These are phyloP conservation scores for Hydraecia micacea DNA, from an alignment of 2,888 invertebrate genomes.

Conservation along the genomic window DNA sequence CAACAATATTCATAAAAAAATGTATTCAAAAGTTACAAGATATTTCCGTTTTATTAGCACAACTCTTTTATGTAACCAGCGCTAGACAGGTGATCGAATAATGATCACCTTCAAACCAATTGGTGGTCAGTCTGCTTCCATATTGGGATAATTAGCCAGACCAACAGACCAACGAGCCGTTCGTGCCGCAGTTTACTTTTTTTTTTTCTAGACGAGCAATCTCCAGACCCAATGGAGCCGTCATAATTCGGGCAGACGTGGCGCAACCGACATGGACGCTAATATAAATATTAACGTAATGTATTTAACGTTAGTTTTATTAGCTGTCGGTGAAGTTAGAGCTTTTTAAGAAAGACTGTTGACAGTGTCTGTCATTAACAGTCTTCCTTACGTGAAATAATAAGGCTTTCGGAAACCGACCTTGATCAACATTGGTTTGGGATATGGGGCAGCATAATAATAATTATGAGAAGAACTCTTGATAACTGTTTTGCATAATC, in stretches of 20 bases:
- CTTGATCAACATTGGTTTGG: too few species aligned
- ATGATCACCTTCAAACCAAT: slow-evolving; percentile 37
- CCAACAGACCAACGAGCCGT: slow-evolving; percentile 2
- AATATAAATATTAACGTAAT: slow-evolving; percentile 13
- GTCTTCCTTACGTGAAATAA: neutral
- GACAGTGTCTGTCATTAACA: neutral
- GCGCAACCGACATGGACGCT: slow-evolving; percentile 53
- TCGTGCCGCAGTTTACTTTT: slow-evolving; percentile 13
- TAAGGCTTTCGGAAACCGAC: neutral
- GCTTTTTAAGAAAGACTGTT: neutral
- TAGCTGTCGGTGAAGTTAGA: too few species aligned
- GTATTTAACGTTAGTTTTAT: slow-evolving; percentile 14
- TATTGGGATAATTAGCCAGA: slow-evolving; percentile 45
- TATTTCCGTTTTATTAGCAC: slow-evolving; percentile 5
- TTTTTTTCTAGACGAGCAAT: slow-evolving; percentile 40
- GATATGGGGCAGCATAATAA: too few species aligned
- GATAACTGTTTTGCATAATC: too few species aligned
- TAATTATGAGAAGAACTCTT: too few species aligned
- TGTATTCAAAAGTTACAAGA: neutral
- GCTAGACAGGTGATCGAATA: slow-evolving; percentile 37
- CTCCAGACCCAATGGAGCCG: slow-evolving; percentile 58
- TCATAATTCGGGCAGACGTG: slow-evolving; percentile 57
- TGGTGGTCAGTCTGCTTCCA: slow-evolving; percentile 12
- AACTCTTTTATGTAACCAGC: slow-evolving; percentile 26
- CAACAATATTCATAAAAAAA: neutral